These are phyloP conservation scores for Cynopterus sphinx DNA, from an alignment of 2,797 vertebrate genomes.

Conservation along the genomic window DNA sequence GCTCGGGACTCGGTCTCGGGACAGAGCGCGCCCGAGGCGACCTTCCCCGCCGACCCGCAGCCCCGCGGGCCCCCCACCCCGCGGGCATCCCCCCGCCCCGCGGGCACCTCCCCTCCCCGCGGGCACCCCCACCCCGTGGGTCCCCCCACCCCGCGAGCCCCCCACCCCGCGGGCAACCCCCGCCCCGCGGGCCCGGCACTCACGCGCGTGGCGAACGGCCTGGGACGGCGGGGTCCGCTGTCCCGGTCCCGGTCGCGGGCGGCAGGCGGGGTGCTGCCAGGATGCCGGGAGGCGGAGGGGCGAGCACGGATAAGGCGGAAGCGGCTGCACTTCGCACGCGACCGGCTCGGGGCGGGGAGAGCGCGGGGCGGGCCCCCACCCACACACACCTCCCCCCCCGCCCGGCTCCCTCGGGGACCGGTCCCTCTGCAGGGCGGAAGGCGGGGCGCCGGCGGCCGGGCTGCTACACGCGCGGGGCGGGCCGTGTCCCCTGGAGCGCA, in stretches of 20 bases:
- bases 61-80: neutral
- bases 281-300: too few relatives aligned
- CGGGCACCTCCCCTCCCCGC: too few relatives aligned
- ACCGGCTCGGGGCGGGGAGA: rapidly evolving
- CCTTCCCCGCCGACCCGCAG: rapidly evolving
- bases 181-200: neutral
- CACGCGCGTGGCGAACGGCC: neutral
- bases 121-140: too few relatives aligned
- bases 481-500: rapidly evolving
- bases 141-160: neutral
- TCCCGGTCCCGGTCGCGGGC: rapidly evolving
- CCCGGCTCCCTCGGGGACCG: rapidly evolving
- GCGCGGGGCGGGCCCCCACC: neutral
- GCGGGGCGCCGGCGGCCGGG: rapidly evolving
- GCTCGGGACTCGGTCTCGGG: rapidly evolving
- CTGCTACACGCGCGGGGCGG: rapidly evolving
- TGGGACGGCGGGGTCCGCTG: too few relatives aligned
- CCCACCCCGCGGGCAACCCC: too few relatives aligned
- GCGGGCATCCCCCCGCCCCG: too few relatives aligned
- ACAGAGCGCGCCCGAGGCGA: neutral
- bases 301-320: too few relatives aligned
- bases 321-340: too few relatives aligned
- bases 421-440: rapidly evolving
- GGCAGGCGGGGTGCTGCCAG: rapidly evolving
- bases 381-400: neutral